These are phyloP conservation scores for Actenoides lindsayi DNA, from an alignment of 2,113 vertebrate genomes.

Conservation along the genomic window DNA sequence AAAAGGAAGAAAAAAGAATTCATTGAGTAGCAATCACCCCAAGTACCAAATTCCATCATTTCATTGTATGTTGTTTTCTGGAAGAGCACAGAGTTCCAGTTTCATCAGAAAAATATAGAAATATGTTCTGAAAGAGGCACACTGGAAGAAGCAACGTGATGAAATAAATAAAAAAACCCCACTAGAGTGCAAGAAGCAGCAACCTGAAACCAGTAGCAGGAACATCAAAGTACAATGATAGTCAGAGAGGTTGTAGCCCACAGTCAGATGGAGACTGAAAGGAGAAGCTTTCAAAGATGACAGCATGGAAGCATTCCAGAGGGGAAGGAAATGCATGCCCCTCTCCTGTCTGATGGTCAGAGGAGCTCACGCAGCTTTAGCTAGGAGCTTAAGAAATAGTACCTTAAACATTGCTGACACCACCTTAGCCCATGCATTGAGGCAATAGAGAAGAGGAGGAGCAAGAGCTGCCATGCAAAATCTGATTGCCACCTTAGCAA, in stretches of 20 bases:
- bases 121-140: not conserved
- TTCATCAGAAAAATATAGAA: not conserved
- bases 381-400: not conserved
- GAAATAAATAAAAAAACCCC: not conserved
- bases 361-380: rapidly evolving
- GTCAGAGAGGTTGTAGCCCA: not conserved
- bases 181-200: not conserved
- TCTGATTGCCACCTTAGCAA: not conserved
- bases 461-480: not conserved
- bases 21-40: not conserved
- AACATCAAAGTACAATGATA: not conserved
- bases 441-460: not conserved
- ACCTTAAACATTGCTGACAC: not conserved
- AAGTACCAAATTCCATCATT: not conserved
- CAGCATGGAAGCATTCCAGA: rapidly evolving
- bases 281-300: not conserved
- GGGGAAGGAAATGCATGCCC: rapidly evolving
- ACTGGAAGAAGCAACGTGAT: not conserved
- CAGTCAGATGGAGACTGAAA: not conserved
- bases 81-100: not conserved
- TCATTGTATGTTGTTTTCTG: not conserved
- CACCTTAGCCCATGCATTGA: not conserved
- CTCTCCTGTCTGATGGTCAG: not conserved
- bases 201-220: not conserved
- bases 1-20: not conserved